Evolutionary conservation across 2,113 vertebrate species (phyloP), one percentile per base, ranked within the genome.

Genomic region (Chionodraco myersi): DNA sequence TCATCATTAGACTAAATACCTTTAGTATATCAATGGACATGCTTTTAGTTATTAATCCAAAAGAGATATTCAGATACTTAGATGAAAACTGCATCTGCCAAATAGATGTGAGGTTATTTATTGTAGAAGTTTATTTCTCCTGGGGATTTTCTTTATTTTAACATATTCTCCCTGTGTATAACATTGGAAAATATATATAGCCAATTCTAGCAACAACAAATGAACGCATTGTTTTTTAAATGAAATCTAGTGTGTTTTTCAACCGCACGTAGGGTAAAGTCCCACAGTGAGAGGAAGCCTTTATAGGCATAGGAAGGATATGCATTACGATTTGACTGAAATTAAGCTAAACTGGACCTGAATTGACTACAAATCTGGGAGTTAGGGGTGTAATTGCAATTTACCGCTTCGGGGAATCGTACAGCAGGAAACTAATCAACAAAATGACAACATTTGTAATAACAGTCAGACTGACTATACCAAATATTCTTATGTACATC

Each of bases 111-210:
- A 72, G 10, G 57, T 18, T 36, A n/a, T 49, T 13, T 34, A n/a
- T 36, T 60, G 70, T 36, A 51, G 49, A 41, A 56, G 68, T 45
- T 56, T 44, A 63, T 62, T 48, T 51, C 41, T 57, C 23, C 6
- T 23, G 18, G 15, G n/a, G 66, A 56, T 41, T 5, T 41, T 41
- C 5, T 41, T 41, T 41, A 41, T 7, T 5, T 41, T 41, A 41
- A 41, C 36, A 8, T 21, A 23, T 26, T 8, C 45, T 45, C 15
- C 15, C 51, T 68, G 6, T 58, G 41, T 57, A 9, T 56, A 10
- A 34, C 7, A 10, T 57, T 16, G 13, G 41, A 5, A 65, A 26
- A 12, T 4, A n/a, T 26, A 58, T 8, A 11, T 4, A 18, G 5
- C 47, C 47, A 10, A 41, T 41, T 41, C 36, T 41, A 41, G 36